Percentiles rank a stretch among this genome's conserved stretches.
Conservation (phyloP, 2,113 vertebrate species). For the Diglossa brunneiventris region DNA sequence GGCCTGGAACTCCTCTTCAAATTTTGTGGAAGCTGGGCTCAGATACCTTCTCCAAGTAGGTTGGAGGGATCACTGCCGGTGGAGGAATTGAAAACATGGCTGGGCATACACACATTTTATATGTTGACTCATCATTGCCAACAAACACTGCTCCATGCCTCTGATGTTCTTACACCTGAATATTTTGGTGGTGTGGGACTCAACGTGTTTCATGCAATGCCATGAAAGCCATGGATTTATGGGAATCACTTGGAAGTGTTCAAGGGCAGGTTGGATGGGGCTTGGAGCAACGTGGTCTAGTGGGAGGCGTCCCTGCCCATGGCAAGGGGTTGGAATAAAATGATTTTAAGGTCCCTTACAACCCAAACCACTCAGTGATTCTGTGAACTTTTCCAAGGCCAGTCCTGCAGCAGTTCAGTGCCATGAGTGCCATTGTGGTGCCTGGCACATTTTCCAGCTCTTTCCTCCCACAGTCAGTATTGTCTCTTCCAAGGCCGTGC, state of each 20-base stretch:
- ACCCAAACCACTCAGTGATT: neutral
- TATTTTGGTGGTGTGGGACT: neutral
- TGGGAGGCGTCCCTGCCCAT: neutral
- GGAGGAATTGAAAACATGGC: neutral
- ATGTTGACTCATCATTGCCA: neutral
- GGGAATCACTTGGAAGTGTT: neutral
- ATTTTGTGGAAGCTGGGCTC: neutral
- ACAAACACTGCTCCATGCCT: neutral
- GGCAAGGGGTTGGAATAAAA: neutral
- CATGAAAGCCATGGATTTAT: neutral
- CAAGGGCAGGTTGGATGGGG: too few relatives aligned
- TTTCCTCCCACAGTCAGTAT: neutral
- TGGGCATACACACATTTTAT: neutral
- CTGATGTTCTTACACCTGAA: neutral
- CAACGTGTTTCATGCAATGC: rapidly evolving
- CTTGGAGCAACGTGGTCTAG: neutral
- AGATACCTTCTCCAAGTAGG: neutral
- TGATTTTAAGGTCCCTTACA: neutral
- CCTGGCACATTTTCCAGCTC: neutral
- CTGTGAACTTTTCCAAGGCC: neutral
- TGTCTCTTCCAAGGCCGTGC: neutral
- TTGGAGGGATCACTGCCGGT: neutral
- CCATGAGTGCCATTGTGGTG: neutral
- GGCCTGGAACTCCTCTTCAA: neutral
- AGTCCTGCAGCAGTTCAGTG: neutral